Percentiles rank a stretch among this genome's conserved stretches.
These are phyloP conservation scores for Dicycla oo DNA, from an alignment of 2,888 invertebrate species.

Conservation along the genomic window DNA sequence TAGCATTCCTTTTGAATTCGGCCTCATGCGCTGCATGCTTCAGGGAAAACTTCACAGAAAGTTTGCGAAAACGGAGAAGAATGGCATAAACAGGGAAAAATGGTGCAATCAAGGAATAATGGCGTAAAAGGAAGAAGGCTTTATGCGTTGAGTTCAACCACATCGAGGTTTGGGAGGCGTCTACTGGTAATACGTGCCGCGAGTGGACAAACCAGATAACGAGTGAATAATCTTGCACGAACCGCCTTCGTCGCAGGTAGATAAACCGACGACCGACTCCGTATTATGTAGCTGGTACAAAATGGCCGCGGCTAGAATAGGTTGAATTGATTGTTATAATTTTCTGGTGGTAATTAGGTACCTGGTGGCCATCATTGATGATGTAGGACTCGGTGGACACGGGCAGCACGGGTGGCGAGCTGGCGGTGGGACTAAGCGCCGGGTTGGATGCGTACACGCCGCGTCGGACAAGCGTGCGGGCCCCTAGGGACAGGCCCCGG, in stretches of 20 bases:
- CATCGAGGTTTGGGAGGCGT: no score
- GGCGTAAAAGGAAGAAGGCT: not conserved
- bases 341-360: conserved; percentile 29
- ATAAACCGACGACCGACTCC: no score
- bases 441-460: conserved; percentile 87
- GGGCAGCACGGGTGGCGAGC: conserved; percentile 66
- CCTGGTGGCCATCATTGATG: conserved; percentile 66
- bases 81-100: not conserved
- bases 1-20: not conserved
- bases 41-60: not conserved
- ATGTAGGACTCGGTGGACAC: conserved; percentile 68
- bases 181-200: no score
- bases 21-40: conserved; percentile 32
- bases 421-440: conserved; percentile 69
- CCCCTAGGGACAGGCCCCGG: conserved; percentile 60
- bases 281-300: no score
- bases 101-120: not conserved
- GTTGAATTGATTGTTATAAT: not conserved
- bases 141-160: not conserved
- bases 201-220: not conserved
- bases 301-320: not conserved
- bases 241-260: no score
- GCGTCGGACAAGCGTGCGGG: conserved; percentile 77
- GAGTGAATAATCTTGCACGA: not conserved
- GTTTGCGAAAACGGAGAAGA: not conserved